A percentile compares a stretch with the other conserved stretches of the same genome.
Evolutionary conservation across 2,888 invertebrate species (phyloP).

Genomic region (Lissonota sp.): DNA sequence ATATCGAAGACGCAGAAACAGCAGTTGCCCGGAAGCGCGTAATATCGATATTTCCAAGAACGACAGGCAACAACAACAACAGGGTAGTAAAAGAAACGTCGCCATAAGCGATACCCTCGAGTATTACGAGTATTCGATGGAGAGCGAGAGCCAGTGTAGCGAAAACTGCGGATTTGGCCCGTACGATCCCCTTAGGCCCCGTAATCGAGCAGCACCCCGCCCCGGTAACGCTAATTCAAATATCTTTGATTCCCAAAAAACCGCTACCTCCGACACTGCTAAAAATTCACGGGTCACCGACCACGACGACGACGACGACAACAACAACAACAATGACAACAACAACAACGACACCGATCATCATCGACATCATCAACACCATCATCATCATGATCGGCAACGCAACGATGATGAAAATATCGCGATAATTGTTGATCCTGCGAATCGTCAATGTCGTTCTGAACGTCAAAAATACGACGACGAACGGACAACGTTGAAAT

Average conservation of each 20-base stretch:
- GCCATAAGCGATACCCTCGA: slow-evolving; percentile 83
- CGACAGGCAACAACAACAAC: slow-evolving; percentile 70
- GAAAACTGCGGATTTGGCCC: slow-evolving; percentile 84
- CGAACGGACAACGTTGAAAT: slow-evolving; percentile 63
- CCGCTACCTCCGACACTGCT: slow-evolving; percentile 84
- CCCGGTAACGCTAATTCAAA: slow-evolving; percentile 84
- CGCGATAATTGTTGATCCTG: slow-evolving; percentile 36
- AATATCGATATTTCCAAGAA: slow-evolving; percentile 78
- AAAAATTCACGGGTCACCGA: slow-evolving; percentile 82
- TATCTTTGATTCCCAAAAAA: slow-evolving; percentile 83
- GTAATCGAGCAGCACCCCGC: slow-evolving; percentile 83
- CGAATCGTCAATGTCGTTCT: slow-evolving; percentile 66
- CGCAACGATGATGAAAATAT: slow-evolving; percentile 66
- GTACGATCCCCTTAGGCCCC: slow-evolving; percentile 83
- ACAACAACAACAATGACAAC: slow-evolving; percentile 37
- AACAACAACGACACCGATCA: slow-evolving; percentile 72
- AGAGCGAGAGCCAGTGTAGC: slow-evolving; percentile 83
- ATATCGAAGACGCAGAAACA: slow-evolving; percentile 76
- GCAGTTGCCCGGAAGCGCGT: slow-evolving; percentile 76
- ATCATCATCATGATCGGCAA: slow-evolving; percentile 54
- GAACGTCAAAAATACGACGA: slow-evolving; percentile 70
- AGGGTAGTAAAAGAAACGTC: slow-evolving; percentile 83
- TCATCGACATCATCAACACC: slow-evolving; percentile 73
- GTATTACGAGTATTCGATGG: slow-evolving; percentile 84
- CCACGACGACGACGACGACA: slow-evolving; percentile 44